Conservation (phyloP, 2,888 invertebrate genomes). For the Scaptodrosophila latifasciaeformis region DNA sequence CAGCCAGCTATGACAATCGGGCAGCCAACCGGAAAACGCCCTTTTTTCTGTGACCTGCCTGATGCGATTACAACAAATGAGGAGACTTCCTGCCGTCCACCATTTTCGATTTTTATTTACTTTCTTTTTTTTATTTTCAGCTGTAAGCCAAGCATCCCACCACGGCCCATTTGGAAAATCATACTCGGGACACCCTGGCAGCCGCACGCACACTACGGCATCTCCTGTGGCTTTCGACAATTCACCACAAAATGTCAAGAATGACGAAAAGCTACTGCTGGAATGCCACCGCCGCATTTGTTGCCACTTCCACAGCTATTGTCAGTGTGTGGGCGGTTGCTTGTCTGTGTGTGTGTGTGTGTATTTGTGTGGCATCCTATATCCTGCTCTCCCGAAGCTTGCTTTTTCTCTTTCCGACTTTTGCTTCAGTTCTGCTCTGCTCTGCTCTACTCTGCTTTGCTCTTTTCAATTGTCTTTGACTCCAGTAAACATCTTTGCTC, state of each 20-base stretch:
- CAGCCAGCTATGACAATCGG: constrained; percentile 36
- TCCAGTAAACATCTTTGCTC: constrained; percentile 51
- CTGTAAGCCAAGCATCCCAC: constrained; percentile 22
- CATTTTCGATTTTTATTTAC: constrained; percentile 52
- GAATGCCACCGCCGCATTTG: constrained; percentile 13
- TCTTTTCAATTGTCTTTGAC: constrained; percentile 19
- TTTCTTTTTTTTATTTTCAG: constrained; percentile 24
- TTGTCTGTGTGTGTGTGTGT: constrained; percentile 21
- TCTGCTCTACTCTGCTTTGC: constrained; percentile 16
- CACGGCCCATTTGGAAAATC: constrained; percentile 25
- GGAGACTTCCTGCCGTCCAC: constrained; percentile 68
- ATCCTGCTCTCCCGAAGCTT: constrained; percentile 32
- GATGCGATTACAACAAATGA: constrained; percentile 70
- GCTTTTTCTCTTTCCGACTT: constrained; percentile 10
- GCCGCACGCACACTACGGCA: constrained; percentile 42
- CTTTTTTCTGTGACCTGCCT: constrained; percentile 59
- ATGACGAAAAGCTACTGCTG: constrained; percentile 70
- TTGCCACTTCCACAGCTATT: background rate
- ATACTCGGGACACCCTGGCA: constrained; percentile 14
- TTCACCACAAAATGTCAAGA: constrained; percentile 76
- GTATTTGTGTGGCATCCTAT: constrained; percentile 35
- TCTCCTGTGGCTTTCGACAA: constrained; percentile 74
- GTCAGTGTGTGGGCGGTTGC: background rate
- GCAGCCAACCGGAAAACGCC: constrained; percentile 73
- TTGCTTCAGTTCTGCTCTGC: constrained; percentile 22